A percentile compares a stretch with the other conserved stretches of the same genome.
Evolutionary conservation across 2,113 vertebrate species (phyloP).

Genomic region (Elephas maximus): DNA sequence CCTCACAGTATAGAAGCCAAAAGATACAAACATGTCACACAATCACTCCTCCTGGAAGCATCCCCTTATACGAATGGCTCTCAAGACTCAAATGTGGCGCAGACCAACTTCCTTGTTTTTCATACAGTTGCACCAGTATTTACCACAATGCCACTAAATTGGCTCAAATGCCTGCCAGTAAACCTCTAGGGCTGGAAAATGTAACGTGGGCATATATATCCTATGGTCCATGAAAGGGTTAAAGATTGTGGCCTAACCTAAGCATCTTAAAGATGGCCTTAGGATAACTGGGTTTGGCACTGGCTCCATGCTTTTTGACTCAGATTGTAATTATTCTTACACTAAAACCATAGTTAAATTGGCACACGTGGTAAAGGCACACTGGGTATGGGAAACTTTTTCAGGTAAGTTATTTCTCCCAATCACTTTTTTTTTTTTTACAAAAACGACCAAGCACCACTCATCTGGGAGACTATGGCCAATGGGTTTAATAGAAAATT

Average conservation of each 20-base stretch:
- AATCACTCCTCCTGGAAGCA: too few relatives aligned
- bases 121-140: too few relatives aligned
- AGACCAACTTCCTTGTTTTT: too few relatives aligned
- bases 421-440: background rate
- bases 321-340: conserved; percentile 60
- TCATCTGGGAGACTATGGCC: background rate
- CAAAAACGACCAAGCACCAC: background rate
- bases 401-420: conserved; percentile 23
- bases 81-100: too few relatives aligned
- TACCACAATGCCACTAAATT: too few relatives aligned
- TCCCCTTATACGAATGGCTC: too few relatives aligned
- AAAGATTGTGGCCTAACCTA: conserved; percentile 21
- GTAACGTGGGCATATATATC: too few relatives aligned
- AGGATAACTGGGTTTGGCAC: conserved; percentile 8
- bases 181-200: too few relatives aligned
- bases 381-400: conserved; percentile 12
- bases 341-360: conserved; percentile 60
- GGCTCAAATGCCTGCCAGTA: too few relatives aligned
- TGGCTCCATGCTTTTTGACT: conserved; percentile 40
- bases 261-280: background rate
- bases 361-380: conserved; percentile 23
- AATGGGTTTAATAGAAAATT: conserved; percentile 9
- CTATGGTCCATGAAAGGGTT: background rate
- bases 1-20: too few relatives aligned
- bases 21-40: too few relatives aligned